A percentile compares a stretch with the other conserved stretches of the same genome.
phyloP scores from a whole-genome alignment of 2,797 vertebrate species.

The Acestrorhynchus altus region DNA sequence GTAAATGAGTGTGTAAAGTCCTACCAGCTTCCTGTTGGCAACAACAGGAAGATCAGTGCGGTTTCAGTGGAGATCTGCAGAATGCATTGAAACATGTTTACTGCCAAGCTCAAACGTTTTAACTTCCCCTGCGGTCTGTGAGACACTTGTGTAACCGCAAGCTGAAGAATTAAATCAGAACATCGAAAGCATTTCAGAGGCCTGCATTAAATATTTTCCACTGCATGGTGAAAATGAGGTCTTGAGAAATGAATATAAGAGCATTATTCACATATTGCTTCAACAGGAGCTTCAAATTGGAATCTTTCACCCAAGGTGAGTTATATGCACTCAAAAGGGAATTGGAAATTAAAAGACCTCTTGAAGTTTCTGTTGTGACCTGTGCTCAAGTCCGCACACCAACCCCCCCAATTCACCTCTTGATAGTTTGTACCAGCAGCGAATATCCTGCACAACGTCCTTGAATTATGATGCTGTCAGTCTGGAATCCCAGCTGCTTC shows the following conservation, averaged over 20 bases:
- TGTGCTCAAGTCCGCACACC: background rate
- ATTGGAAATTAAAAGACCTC: constrained; percentile 2
- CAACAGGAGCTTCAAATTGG: background rate
- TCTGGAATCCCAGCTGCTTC: background rate
- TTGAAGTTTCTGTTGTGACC: constrained; percentile 8
- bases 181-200: background rate
- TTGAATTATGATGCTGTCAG: constrained; percentile 1
- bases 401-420: background rate
- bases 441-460: background rate
- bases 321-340: background rate
- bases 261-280: background rate
- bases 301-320: background rate
- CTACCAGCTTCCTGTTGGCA: constrained; percentile 55
- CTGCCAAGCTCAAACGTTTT: constrained; percentile 2
- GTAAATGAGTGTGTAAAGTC: background rate
- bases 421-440: background rate
- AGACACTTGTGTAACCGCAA: constrained; percentile 10
- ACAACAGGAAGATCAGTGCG: constrained; percentile 54
- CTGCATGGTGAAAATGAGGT: background rate
- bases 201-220: background rate
- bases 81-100: constrained; percentile 29
- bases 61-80: constrained; percentile 46
- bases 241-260: background rate
- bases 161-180: constrained; percentile 13
- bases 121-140: constrained; percentile 29